Conservation (phyloP, 2,797 vertebrate species). For the Bucorvus abyssinicus region DNA sequence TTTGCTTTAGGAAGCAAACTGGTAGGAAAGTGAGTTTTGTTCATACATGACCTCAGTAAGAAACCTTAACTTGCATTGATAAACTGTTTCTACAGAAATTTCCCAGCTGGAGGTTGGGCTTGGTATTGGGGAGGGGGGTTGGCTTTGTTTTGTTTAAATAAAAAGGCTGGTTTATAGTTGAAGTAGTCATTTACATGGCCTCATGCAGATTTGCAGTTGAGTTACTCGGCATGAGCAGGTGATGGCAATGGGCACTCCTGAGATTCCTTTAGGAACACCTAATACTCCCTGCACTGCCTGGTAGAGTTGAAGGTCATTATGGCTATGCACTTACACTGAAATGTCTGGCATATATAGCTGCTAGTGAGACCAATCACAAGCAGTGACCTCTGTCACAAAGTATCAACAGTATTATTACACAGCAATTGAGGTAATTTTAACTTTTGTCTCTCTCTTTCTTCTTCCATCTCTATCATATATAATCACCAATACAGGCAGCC, state of each 20-base stretch:
- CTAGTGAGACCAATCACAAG: neutral
- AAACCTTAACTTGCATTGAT: neutral
- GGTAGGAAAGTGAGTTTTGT: neutral
- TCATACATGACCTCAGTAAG: neutral
- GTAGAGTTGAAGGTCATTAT: neutral
- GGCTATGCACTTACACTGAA: neutral
- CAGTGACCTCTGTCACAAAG: neutral
- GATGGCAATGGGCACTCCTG: neutral
- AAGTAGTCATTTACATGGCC: neutral
- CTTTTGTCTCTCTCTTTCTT: neutral
- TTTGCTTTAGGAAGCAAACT: neutral
- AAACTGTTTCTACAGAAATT: neutral
- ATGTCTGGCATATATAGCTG: neutral
- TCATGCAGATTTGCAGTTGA: neutral
- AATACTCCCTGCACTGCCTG: neutral
- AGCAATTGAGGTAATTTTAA: neutral
- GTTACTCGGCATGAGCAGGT: neutral
- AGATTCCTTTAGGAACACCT: neutral
- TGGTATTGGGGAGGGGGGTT: neutral
- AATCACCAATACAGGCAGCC: neutral
- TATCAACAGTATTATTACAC: neutral
- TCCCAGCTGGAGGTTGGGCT: neutral
- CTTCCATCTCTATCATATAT: neutral
- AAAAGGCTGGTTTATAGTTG: neutral
- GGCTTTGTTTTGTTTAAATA: neutral